Conservation (phyloP, 2,888 invertebrate species). For the Netelia melanura region DNA sequence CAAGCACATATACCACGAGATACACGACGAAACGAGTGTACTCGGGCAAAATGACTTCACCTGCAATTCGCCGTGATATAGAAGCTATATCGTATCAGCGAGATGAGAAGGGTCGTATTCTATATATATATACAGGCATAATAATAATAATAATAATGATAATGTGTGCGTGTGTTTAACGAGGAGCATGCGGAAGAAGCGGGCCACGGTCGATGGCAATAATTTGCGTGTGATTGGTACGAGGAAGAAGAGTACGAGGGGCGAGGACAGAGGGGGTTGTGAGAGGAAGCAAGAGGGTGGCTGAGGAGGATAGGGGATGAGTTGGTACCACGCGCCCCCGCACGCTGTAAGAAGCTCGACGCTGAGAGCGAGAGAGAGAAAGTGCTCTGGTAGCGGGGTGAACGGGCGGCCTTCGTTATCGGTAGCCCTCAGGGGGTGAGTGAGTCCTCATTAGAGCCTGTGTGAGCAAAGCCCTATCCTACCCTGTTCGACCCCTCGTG, state of each 20-base stretch:
- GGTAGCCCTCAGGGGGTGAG: constrained; percentile 78
- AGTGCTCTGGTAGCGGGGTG: constrained; percentile 61
- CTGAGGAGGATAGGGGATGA: constrained; percentile 39
- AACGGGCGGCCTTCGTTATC: constrained; percentile 78
- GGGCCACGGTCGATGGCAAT: constrained; percentile 64
- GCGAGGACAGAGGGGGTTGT: constrained; percentile 19
- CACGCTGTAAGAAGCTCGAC: constrained; percentile 61
- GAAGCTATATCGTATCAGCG: not conserved
- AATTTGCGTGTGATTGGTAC: constrained; percentile 72
- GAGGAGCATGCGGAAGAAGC: constrained; percentile 59
- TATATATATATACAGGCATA: not conserved
- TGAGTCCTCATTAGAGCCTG: constrained; percentile 80
- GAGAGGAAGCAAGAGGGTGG: constrained; percentile 27
- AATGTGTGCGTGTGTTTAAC: constrained; percentile 63
- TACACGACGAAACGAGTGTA: no score
- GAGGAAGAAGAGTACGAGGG: constrained; percentile 64
- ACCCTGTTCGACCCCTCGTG: constrained; percentile 27
- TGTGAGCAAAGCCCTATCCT: constrained; percentile 74
- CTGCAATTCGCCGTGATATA: no score
- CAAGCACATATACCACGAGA: not conserved
- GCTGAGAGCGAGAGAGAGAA: constrained; percentile 45
- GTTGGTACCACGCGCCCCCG: constrained; percentile 35
- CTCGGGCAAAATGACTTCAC: no score
- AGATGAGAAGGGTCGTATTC: not conserved
- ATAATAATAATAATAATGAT: constrained; percentile 39